These are phyloP conservation scores for Acropora tenuis DNA, from an alignment of 64 coral and sea anemone species.

Conservation along the genomic window DNA sequence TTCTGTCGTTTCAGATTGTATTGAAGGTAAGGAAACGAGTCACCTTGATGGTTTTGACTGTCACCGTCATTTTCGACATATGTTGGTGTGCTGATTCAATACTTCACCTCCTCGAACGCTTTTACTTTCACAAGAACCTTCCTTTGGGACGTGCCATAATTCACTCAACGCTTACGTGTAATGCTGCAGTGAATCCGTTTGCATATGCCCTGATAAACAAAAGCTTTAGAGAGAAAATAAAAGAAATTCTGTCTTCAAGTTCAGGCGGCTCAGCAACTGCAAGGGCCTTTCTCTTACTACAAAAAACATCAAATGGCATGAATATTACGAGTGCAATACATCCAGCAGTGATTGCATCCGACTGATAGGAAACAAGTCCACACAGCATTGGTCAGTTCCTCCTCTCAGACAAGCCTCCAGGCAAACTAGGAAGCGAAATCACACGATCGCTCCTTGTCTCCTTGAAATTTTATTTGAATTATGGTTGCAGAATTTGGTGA, in stretches of 20 bases:
- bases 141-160: conserved; percentile 2
- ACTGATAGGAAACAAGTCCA: too few species aligned
- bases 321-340: too few species aligned
- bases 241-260: not conserved
- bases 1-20: not conserved
- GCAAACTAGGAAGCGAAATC: too few species aligned
- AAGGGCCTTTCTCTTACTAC: too few species aligned
- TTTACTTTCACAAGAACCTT: not conserved
- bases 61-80: conserved; percentile 23
- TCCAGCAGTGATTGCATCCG: too few species aligned
- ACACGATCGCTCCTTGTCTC: too few species aligned
- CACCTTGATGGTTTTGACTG: conserved; percentile 48
- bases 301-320: too few species aligned
- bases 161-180: conserved; percentile 33
- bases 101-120: not conserved
- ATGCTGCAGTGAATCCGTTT: conserved; percentile 61
- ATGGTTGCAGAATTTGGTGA: too few species aligned
- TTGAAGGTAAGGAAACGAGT: conserved; percentile 28
- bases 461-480: too few species aligned
- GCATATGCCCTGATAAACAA: conserved; percentile 43
- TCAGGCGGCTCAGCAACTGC: too few species aligned
- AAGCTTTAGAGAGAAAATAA: conserved; percentile 18
- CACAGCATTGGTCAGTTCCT: too few species aligned
- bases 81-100: conserved; percentile 31
- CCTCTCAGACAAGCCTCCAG: too few species aligned